phyloP scores from a whole-genome alignment of 1,140 invertebrate genomes.

The Magallana angulata region DNA sequence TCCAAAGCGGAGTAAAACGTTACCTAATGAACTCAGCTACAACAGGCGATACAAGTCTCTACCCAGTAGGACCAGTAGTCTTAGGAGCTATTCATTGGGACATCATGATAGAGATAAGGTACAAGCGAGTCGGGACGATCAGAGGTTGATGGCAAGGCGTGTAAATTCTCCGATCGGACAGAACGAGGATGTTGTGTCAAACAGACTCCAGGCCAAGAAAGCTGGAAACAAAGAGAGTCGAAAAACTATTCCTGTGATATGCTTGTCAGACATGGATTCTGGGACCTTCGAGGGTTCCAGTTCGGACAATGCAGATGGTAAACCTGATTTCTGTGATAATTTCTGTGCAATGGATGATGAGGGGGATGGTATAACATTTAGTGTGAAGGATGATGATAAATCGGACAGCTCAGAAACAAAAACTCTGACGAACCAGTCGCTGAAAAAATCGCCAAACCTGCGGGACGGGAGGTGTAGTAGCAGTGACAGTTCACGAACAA shows the following conservation, averaged over 20 bases:
- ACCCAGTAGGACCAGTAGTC: constrained; percentile 38
- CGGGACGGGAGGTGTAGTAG: constrained; percentile 66
- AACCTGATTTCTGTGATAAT: constrained; percentile 22
- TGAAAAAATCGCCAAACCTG: constrained; percentile 53
- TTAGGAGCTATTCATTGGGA: constrained; percentile 27
- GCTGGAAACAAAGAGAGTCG: constrained; percentile 1
- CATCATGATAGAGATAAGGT: constrained; percentile 26
- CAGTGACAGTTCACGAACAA: constrained; percentile 73
- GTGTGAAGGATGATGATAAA: constrained; percentile 37
- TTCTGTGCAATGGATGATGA: background rate
- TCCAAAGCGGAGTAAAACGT: constrained; percentile 52
- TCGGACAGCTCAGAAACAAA: constrained; percentile 31
- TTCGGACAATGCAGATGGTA: constrained; percentile 6
- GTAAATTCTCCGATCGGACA: background rate
- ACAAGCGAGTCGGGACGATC: background rate
- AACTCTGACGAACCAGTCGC: constrained; percentile 28
- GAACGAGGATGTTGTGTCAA: background rate
- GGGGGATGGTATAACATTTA: background rate
- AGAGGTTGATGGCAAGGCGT: background rate
- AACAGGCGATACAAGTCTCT: constrained; percentile 47
- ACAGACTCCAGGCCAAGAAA: background rate
- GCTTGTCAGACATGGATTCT: constrained; percentile 45
- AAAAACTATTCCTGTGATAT: constrained; percentile 52
- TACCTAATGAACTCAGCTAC: constrained; percentile 40
- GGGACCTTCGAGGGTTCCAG: constrained; percentile 11